Evolutionary conservation across 2,797 vertebrate genomes (phyloP).

Genomic region (Syndactyla subalaris): DNA sequence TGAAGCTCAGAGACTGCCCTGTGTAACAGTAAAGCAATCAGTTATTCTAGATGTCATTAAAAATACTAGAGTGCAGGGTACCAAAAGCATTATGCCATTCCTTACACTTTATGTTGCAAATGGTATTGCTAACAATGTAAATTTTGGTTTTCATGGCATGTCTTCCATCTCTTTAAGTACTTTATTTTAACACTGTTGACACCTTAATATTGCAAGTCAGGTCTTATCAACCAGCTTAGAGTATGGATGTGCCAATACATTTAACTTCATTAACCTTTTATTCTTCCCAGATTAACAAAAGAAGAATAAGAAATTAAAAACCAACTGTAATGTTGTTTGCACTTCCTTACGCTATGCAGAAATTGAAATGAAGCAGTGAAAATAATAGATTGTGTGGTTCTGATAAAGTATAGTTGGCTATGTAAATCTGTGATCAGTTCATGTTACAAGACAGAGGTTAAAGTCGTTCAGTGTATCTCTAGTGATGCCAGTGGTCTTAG

Average conservation of each 20-base stretch:
- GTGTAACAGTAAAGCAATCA: background rate
- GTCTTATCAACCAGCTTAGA: background rate
- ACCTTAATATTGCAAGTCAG: background rate
- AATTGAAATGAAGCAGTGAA: background rate
- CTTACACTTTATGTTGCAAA: background rate
- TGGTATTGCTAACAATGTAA: background rate
- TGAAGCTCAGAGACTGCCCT: background rate
- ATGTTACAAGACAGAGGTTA: background rate
- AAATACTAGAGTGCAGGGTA: background rate
- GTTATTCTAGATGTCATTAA: background rate
- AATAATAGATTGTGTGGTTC: background rate
- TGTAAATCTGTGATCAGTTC: background rate
- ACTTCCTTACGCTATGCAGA: background rate
- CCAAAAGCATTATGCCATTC: background rate
- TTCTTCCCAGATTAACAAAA: background rate
- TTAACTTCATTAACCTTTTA: background rate
- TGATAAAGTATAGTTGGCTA: background rate
- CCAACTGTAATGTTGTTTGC: background rate
- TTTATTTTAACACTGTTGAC: background rate
- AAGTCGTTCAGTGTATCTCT: background rate
- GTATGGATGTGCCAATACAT: background rate
- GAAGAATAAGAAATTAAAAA: background rate
- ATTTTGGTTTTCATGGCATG: background rate
- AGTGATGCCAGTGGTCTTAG: background rate
- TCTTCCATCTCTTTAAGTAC: background rate